Base-by-base conservation (phyloP, 1,140 invertebrate genomes). In the Euura saliciscinereae region DNA sequence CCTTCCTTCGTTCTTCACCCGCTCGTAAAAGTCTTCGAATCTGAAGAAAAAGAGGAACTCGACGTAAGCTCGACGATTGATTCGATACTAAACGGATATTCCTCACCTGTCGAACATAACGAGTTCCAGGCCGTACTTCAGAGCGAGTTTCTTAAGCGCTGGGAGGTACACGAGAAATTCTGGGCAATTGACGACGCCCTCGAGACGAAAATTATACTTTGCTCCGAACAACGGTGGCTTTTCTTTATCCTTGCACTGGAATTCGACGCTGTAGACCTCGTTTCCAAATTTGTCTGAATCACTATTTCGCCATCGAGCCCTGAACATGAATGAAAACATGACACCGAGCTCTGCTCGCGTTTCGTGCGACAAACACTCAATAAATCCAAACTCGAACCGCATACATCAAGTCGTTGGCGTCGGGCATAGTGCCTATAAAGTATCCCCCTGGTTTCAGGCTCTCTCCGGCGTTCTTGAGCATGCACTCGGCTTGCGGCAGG, bases 161-260 rank as follows among this genome's bases (percentile, higher is more conserved):
- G 96, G 94, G 85, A 99, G 96, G 87, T 99, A 93, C 11, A 99
- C 97, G 44, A 99, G 88, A 89, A 99, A 99, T 85, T 99, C 98
- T 43, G 98, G 98, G 89, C 98, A 99, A 85, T 99, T 93, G 0
- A 99, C 98, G 11, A 98, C 96, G 65, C 95, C 97, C 83, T 99
- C 96, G 69, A 99, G 87, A 82, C 97, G 92, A 85, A 99, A 99
- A 86, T 98, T 92, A 89, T 99, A 99, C 86, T 97, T 96, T 45
- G 95, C 96, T 65, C 98, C 98, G 90, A 99, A 99, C 10, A 99
- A 84, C 4, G 96, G 95, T 77, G 92, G 91, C 8, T 91, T 90
- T 65, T 92, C 88, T 76, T 92, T 88, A 44, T 90, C 88, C 78
- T 95, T 91, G 83, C 92, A 91, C 45, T 93, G 88, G 83, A 98